A percentile compares a stretch with the other conserved stretches of the same genome.
Conservation (phyloP, 2,113 vertebrate genomes). For the Nothobranchius furzeri region DNA sequence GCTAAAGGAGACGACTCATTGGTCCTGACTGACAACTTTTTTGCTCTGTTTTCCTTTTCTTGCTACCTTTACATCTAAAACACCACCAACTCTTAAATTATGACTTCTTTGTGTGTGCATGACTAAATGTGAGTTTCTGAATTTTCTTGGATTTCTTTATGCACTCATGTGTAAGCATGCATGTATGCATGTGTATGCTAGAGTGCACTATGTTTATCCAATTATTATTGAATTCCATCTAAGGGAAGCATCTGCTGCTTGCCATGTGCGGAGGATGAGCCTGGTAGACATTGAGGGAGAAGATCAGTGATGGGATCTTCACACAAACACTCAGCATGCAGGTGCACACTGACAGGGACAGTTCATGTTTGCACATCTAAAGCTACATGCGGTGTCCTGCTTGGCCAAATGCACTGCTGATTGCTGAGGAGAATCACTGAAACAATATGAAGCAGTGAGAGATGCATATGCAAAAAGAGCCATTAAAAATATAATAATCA, state of each 20-base stretch:
- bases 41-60: slow-evolving; percentile 23
- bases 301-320: slow-evolving; percentile 54
- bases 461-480: background rate
- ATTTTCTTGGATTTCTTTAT: slow-evolving; percentile 29
- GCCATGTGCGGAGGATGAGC: slow-evolving; percentile 73
- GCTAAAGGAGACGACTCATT: slow-evolving; percentile 63
- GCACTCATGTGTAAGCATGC: slow-evolving; percentile 22
- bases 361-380: slow-evolving; percentile 5
- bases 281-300: slow-evolving; percentile 57
- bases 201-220: slow-evolving; percentile 59
- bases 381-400: slow-evolving; percentile 1
- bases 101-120: slow-evolving; percentile 24
- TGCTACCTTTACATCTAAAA: slow-evolving; percentile 20
- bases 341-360: slow-evolving; percentile 8
- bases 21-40: slow-evolving; percentile 67
- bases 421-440: background rate
- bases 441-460: slow-evolving; percentile 5
- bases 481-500: background rate
- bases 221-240: slow-evolving; percentile 74
- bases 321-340: slow-evolving; percentile 24
- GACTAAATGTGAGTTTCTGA: slow-evolving; percentile 42
- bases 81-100: slow-evolving; percentile 31
- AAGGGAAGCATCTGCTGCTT: slow-evolving; percentile 71
- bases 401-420: slow-evolving; percentile 7
- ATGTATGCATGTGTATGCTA: background rate